Percentiles rank a stretch among this genome's conserved stretches.
Evolutionary conservation across 2,797 vertebrate species (phyloP).

Genomic region (Eurystomus glaucurus): DNA sequence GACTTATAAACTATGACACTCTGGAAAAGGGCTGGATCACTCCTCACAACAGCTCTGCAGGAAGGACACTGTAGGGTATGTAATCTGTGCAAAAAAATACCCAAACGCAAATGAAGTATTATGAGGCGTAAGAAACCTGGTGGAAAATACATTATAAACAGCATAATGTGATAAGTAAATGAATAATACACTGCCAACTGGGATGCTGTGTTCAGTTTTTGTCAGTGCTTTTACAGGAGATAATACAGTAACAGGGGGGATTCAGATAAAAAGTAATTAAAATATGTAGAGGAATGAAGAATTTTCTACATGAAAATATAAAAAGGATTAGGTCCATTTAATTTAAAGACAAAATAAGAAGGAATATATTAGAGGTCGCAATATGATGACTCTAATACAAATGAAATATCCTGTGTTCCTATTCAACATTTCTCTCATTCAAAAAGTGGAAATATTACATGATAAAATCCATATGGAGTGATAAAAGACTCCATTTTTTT

Average conservation of each 20-base stretch:
- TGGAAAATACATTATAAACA: slow-evolving; percentile 25
- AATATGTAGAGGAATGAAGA: slow-evolving; percentile 30
- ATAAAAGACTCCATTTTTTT: neutral
- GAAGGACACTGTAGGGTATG: neutral
- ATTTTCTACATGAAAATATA: slow-evolving; percentile 15
- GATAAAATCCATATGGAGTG: neutral
- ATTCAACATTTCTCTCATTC: slow-evolving; percentile 28
- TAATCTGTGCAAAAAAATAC: neutral
- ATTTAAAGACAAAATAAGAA: slow-evolving; percentile 52
- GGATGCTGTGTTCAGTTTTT: neutral
- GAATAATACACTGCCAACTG: neutral
- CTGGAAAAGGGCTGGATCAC: neutral
- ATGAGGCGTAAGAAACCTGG: neutral
- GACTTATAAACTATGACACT: neutral
- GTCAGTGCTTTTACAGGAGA: neutral
- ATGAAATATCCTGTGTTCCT: slow-evolving; percentile 33
- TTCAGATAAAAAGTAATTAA: slow-evolving; percentile 55
- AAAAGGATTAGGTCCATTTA: slow-evolving; percentile 33
- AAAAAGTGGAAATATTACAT: neutral
- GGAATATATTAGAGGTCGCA: neutral
- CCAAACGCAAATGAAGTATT: neutral
- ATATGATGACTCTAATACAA: neutral
- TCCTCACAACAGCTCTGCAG: neutral
- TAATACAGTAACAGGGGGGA: neutral
- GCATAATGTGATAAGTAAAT: slow-evolving; percentile 15